Evolutionary conservation across 2,888 invertebrate species (phyloP).

Genomic region (Euplagia quadripunctaria): DNA sequence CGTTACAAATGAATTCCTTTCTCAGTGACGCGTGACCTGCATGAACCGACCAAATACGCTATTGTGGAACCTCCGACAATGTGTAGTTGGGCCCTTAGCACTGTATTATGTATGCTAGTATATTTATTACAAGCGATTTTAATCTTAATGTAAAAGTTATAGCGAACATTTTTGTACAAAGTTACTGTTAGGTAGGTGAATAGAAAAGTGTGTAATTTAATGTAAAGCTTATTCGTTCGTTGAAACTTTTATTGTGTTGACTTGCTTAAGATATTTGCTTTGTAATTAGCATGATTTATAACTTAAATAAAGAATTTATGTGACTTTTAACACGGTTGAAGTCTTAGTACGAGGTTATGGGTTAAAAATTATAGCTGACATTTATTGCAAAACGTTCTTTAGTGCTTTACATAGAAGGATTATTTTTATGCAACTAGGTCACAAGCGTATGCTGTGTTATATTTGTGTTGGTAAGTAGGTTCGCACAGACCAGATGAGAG

Average conservation of each 20-base stretch:
- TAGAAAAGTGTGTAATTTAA: constrained; percentile 39
- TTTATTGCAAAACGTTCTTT: neutral
- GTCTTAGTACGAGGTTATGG: neutral
- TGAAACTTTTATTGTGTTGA: constrained; percentile 40
- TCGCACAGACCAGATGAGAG: too few relatives aligned
- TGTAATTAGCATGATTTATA: constrained; percentile 13
- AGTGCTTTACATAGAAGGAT: neutral
- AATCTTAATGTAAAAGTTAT: constrained; percentile 5
- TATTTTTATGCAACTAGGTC: neutral
- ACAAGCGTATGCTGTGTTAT: too few relatives aligned
- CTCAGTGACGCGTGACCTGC: constrained; percentile 63
- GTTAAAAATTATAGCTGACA: neutral
- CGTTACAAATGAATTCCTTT: constrained; percentile 74
- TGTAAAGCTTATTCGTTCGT: constrained; percentile 35
- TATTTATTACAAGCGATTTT: constrained; percentile 31
- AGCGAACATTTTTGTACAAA: constrained; percentile 22
- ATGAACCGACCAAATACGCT: constrained; percentile 55
- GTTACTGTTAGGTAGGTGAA: constrained; percentile 9
- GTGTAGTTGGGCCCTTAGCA: constrained; percentile 51
- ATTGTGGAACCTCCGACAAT: constrained; percentile 54
- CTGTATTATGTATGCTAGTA: constrained; percentile 40
- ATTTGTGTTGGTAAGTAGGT: too few relatives aligned
- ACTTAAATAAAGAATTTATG: neutral
- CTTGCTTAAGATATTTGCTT: constrained; percentile 22
- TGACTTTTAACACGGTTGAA: neutral